A percentile compares a stretch with the other conserved stretches of the same genome.
These are phyloP conservation scores for Pteria penguin DNA, from an alignment of 2,888 invertebrate species.

Conservation along the genomic window DNA sequence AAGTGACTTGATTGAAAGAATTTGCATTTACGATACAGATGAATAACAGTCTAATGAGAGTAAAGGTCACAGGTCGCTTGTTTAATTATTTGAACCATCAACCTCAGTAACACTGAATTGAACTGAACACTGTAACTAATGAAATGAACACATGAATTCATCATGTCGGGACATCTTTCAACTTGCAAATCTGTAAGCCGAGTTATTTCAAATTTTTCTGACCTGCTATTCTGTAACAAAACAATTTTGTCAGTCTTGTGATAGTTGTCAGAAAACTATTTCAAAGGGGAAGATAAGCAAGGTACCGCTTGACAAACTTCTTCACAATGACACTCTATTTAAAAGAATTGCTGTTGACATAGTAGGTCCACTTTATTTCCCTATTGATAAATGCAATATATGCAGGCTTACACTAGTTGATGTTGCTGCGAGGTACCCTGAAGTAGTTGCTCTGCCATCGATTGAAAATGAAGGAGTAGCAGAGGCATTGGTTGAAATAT, in stretches of 20 bases:
- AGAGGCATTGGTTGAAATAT: conserved; percentile 53
- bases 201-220: no score
- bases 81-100: no score
- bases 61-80: no score
- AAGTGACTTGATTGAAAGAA: no score
- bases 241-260: conserved; percentile 36
- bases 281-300: conserved; percentile 11
- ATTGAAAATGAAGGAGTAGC: conserved; percentile 52
- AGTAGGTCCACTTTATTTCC: conserved; percentile 48
- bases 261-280: conserved; percentile 25
- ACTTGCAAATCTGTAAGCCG: no score
- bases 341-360: conserved; percentile 33
- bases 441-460: conserved; percentile 44
- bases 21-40: no score
- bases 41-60: no score
- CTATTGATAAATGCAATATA: conserved; percentile 42
- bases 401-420: conserved; percentile 53
- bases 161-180: no score
- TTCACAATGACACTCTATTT: not conserved
- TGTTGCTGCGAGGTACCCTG: conserved; percentile 55
- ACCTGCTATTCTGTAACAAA: no score
- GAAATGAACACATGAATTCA: no score
- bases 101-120: no score
- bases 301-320: conserved; percentile 28
- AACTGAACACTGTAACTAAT: no score